A percentile compares a stretch with the other conserved stretches of the same genome.
Conservation (phyloP, 2,888 invertebrate species). For the Hypomecis atomaria region DNA sequence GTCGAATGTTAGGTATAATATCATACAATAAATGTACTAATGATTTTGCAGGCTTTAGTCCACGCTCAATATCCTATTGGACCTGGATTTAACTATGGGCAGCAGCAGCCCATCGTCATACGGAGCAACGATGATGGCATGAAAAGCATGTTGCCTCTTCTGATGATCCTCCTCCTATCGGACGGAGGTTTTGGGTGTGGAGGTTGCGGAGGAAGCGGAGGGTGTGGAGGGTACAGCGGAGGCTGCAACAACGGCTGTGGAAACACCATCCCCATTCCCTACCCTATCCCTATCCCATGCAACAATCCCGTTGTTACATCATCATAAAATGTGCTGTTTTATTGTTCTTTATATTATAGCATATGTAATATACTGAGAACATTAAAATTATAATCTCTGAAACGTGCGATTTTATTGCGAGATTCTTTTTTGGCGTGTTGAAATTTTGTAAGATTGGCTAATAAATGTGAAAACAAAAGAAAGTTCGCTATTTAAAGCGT, state of each 20-base stretch:
- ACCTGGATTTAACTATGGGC: conserved; percentile 46
- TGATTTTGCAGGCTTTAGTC: conserved; percentile 52
- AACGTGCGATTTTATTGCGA: conserved; percentile 18
- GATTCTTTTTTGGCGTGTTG: neutral
- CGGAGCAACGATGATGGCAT: conserved; percentile 52
- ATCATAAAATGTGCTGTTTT: neutral
- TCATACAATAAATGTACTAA: conserved; percentile 7
- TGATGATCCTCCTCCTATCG: conserved; percentile 55
- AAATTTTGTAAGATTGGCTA: conserved; percentile 35
- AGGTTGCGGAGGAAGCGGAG: conserved; percentile 35
- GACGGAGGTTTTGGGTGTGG: conserved; percentile 47
- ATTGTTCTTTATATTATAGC: conserved; percentile 6
- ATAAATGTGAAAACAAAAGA: conserved; percentile 23
- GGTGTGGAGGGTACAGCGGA: conserved; percentile 42
- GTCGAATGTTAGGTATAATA: too few relatives aligned
- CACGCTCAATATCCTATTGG: conserved; percentile 51
- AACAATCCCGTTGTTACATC: conserved; percentile 49
- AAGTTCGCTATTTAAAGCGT: conserved; percentile 29
- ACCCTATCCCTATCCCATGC: conserved; percentile 57
- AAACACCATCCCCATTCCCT: conserved; percentile 57
- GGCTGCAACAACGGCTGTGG: conserved; percentile 43
- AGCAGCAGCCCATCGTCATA: conserved; percentile 57
- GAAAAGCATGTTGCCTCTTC: conserved; percentile 55
- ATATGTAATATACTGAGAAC: neutral
- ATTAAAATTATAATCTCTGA: conserved; percentile 2